Conservation (phyloP, 2,888 invertebrate species). For the Xestia sexstrigata region DNA sequence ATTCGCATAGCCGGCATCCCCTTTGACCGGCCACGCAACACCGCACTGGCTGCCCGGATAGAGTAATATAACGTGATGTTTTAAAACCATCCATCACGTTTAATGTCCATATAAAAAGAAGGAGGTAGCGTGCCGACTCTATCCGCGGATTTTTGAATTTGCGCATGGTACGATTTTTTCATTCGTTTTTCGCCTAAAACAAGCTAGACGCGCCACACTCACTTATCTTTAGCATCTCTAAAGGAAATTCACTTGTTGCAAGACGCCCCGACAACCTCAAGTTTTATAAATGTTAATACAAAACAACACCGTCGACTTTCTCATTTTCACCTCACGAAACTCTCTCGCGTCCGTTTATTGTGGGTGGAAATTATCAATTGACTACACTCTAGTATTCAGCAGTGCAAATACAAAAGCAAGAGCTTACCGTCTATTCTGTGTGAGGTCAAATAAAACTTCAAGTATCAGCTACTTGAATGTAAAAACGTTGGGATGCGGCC, state of each 20-base stretch:
- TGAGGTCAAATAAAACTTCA: slow-evolving; percentile 84
- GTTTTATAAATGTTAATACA: slow-evolving; percentile 76
- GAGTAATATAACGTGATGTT: slow-evolving; percentile 90
- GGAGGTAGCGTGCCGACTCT: slow-evolving; percentile 82
- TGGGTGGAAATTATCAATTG: slow-evolving; percentile 80
- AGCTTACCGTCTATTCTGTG: slow-evolving; percentile 81
- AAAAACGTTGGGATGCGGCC: slow-evolving; percentile 85
- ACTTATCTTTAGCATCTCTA: slow-evolving; percentile 66
- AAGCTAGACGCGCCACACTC: slow-evolving; percentile 44
- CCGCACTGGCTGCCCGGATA: slow-evolving; percentile 87
- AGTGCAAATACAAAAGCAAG: slow-evolving; percentile 83
- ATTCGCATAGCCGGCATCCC: slow-evolving; percentile 90
- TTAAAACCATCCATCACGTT: slow-evolving; percentile 90
- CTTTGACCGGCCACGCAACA: slow-evolving; percentile 91
- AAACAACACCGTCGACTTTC: slow-evolving; percentile 75
- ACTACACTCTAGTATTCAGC: slow-evolving; percentile 81
- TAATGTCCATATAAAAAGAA: slow-evolving; percentile 89
- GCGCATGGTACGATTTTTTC: slow-evolving; percentile 71
- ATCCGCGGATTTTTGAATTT: slow-evolving; percentile 78
- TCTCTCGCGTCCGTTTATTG: slow-evolving; percentile 75
- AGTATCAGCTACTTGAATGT: slow-evolving; percentile 87
- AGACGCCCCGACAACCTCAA: slow-evolving; percentile 71
- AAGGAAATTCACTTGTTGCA: slow-evolving; percentile 78
- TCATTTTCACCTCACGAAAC: slow-evolving; percentile 78
- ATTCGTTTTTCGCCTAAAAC: slow-evolving; percentile 55